A percentile compares a stretch with the other conserved stretches of the same genome.
Evolutionary conservation across 2,113 vertebrate genomes (phyloP).

Genomic region (Mustelus asterias): DNA sequence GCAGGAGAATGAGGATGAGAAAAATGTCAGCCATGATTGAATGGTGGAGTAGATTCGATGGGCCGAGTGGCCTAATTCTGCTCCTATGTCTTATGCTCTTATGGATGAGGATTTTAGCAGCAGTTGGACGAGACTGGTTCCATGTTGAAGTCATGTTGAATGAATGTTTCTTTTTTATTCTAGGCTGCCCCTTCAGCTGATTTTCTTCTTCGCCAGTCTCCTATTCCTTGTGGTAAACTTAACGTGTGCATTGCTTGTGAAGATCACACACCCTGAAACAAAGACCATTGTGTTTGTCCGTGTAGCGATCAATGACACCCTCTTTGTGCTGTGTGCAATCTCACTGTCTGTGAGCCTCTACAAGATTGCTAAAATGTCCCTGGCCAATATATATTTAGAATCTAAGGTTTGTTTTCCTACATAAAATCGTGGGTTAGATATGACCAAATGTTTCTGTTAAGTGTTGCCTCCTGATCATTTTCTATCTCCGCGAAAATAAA

Average conservation of each 20-base stretch:
- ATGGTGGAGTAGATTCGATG: too few species aligned
- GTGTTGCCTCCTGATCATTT: background rate
- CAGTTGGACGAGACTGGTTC: background rate
- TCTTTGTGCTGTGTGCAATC: constrained; percentile 82
- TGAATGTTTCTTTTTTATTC: constrained; percentile 35
- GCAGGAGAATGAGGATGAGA: too few species aligned
- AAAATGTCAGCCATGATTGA: too few species aligned
- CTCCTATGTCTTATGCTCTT: too few species aligned
- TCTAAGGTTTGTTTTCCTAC: constrained; percentile 70
- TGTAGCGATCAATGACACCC: constrained; percentile 80
- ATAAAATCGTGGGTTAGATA: background rate
- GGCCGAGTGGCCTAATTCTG: too few species aligned
- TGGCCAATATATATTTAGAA: constrained; percentile 90
- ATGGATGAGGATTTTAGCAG: background rate
- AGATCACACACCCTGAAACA: constrained; percentile 66
- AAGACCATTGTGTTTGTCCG: constrained; percentile 76
- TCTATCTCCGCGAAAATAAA: background rate
- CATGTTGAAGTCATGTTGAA: background rate
- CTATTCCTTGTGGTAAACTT: constrained; percentile 88
- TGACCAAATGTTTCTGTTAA: background rate
- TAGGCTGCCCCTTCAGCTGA: constrained; percentile 79
- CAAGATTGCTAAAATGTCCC: constrained; percentile 91
- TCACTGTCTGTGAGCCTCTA: constrained; percentile 86
- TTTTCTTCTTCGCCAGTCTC: constrained; percentile 78
- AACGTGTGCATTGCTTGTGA: constrained; percentile 84